phyloP scores from a whole-genome alignment of 1,140 invertebrate species.

The Bombus cullumanus region DNA sequence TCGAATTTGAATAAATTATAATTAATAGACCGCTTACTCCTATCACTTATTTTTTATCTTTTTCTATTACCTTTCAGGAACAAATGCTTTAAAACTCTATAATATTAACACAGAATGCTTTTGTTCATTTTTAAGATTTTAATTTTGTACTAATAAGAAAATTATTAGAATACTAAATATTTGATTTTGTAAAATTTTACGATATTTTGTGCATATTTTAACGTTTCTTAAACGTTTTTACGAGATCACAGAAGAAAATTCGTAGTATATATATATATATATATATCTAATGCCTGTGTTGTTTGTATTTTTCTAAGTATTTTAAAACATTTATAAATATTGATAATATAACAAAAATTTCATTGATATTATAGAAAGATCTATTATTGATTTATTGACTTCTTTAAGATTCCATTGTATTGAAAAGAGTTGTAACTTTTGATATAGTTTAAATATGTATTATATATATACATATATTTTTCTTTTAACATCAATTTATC shows the following conservation, averaged over 20 bases:
- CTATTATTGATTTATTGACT: background rate
- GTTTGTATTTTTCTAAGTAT: constrained; percentile 1
- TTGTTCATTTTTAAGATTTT: background rate
- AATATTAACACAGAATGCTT: background rate
- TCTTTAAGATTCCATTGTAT: background rate
- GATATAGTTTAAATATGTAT: background rate
- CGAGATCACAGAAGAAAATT: constrained; percentile 35
- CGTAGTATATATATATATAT: background rate
- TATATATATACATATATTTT: background rate
- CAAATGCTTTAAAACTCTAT: background rate
- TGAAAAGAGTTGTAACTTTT: too few species aligned
- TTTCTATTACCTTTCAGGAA: background rate
- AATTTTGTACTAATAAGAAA: background rate
- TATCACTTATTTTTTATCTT: background rate
- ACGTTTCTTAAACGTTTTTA: background rate
- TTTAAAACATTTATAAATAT: constrained; percentile 3
- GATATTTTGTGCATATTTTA: background rate
- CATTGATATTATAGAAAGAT: background rate
- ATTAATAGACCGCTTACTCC: background rate
- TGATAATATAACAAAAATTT: constrained; percentile 8
- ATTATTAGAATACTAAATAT: background rate
- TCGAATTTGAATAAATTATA: background rate
- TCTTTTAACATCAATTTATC: constrained; percentile 8
- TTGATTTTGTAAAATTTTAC: constrained; percentile 6
- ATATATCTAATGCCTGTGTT: background rate